Conservation (phyloP, 2,113 vertebrate genomes). For the Globicephala melas region DNA sequence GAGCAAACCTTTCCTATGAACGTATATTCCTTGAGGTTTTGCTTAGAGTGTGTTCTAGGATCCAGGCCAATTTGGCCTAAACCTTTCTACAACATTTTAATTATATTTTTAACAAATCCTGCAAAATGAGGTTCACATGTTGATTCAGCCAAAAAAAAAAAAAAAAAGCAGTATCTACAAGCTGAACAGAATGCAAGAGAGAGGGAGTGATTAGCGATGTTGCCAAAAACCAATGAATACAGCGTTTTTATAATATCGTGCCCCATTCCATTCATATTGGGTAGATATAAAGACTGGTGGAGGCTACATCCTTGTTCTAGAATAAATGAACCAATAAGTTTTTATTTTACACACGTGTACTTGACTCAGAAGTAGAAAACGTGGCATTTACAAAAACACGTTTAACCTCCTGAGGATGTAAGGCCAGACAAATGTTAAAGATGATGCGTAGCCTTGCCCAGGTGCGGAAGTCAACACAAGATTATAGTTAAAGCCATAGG, state of each 20-base stretch:
- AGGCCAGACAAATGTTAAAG: background rate
- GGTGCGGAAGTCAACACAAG: accelerated
- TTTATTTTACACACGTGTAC: background rate
- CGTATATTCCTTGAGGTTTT: slow-evolving; percentile 83
- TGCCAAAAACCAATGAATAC: slow-evolving; percentile 47
- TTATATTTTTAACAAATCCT: slow-evolving; percentile 85
- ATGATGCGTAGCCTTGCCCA: background rate
- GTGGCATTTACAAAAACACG: background rate
- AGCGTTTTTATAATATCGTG: background rate
- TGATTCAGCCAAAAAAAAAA: slow-evolving; percentile 71
- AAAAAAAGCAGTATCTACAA: slow-evolving; percentile 46
- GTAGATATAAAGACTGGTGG: background rate
- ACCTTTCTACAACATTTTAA: slow-evolving; percentile 81
- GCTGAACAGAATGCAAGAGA: slow-evolving; percentile 47
- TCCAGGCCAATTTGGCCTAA: slow-evolving; percentile 82
- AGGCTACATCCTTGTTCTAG: background rate
- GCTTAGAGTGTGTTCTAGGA: slow-evolving; percentile 83
- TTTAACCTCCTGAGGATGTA: background rate
- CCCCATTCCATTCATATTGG: background rate
- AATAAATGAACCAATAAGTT: background rate
- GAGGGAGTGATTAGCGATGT: background rate
- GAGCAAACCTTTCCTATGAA: slow-evolving; percentile 77
- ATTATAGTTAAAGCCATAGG: background rate
- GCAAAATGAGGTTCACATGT: slow-evolving; percentile 77
- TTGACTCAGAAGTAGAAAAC: background rate